Evolutionary conservation across 2,797 vertebrate genomes (phyloP).

Genomic region (Megalops cyprinoides): DNA sequence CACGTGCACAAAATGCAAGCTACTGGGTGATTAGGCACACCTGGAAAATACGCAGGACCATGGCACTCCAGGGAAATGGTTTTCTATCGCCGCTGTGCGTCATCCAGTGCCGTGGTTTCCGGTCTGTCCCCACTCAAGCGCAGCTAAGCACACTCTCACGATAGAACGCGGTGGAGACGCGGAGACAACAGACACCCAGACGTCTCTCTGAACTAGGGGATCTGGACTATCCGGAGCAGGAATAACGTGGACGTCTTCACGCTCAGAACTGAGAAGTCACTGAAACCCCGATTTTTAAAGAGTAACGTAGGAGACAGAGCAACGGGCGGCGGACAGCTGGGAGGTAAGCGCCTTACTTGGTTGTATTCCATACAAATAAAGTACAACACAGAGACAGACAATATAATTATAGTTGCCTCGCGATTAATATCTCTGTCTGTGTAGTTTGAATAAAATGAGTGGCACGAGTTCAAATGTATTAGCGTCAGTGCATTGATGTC

Average conservation of each 20-base stretch:
- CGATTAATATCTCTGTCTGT: not conserved
- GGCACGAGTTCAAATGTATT: not conserved
- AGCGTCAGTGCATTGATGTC: too few species aligned
- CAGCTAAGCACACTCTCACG: not conserved
- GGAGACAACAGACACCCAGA: not conserved
- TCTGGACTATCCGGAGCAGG: not conserved
- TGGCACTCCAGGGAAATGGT: not conserved
- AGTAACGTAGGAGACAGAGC: not conserved
- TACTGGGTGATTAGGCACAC: too few species aligned
- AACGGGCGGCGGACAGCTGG: not conserved
- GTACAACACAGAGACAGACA: not conserved
- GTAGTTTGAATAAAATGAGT: not conserved
- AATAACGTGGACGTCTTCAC: not conserved
- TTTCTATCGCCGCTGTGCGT: slow-evolving; percentile 2
- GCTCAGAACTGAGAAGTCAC: too few species aligned
- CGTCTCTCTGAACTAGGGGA: not conserved
- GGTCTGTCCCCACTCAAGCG: not conserved
- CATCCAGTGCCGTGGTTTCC: slow-evolving; percentile 31
- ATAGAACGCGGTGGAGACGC: not conserved
- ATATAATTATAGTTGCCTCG: not conserved
- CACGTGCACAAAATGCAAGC: not conserved
- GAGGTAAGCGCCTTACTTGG: not conserved
- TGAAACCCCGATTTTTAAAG: too few species aligned
- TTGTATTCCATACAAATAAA: not conserved
- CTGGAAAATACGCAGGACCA: not conserved